Evolutionary conservation across 2,888 invertebrate species (phyloP).

Genomic region (Hypsopygia costalis): DNA sequence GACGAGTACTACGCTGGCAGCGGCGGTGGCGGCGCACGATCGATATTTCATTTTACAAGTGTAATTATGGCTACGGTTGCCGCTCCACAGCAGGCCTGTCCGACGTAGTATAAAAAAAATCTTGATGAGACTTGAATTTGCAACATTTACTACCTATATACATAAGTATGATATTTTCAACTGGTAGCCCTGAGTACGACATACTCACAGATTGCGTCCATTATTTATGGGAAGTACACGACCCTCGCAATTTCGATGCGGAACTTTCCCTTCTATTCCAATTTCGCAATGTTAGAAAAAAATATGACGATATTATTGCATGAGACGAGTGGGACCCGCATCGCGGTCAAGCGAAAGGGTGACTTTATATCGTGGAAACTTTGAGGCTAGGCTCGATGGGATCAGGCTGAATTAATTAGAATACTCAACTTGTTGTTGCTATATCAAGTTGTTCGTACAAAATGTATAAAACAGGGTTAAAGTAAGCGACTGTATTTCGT

Average conservation of each 20-base stretch:
- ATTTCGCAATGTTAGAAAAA: conserved; percentile 71
- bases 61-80: no score
- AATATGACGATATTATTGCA: conserved; percentile 78
- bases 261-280: conserved; percentile 71
- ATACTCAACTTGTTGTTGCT: not conserved
- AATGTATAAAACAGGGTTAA: no score
- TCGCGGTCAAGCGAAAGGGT: conserved; percentile 66
- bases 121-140: no score
- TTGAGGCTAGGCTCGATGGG: conserved; percentile 21
- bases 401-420: conserved; percentile 16
- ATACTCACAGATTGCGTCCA: conserved; percentile 69
- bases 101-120: no score
- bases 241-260: conserved; percentile 67
- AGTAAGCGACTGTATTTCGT: no score
- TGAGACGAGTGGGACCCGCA: conserved; percentile 48
- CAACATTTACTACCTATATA: no score
- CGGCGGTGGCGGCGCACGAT: no score
- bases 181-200: conserved; percentile 8
- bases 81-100: no score
- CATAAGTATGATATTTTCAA: not conserved
- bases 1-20: no score
- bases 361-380: conserved; percentile 45
- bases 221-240: conserved; percentile 69
- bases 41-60: no score
- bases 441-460: no score